Evolutionary conservation across 2,113 vertebrate species (phyloP).

Genomic region (Ursus arctos): DNA sequence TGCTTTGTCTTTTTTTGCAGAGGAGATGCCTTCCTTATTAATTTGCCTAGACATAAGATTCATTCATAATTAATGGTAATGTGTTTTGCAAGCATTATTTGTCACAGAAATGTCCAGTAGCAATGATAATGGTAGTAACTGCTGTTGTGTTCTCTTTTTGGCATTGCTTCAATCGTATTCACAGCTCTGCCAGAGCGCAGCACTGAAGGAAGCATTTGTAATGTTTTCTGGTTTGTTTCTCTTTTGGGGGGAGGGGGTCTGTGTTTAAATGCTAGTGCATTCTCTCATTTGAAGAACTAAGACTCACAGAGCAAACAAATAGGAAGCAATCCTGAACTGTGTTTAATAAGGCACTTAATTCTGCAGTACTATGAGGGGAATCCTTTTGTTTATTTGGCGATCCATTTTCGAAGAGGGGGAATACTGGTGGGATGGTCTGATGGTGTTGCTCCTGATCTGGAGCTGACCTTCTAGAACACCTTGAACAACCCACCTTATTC

Average conservation of each 20-base stretch:
- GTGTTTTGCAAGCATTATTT: neutral
- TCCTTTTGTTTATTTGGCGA: neutral
- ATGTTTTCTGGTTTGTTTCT: conserved; percentile 36
- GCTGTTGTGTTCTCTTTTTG: neutral
- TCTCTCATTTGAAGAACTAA: conserved; percentile 16
- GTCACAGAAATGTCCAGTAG: conserved; percentile 30
- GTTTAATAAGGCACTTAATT: neutral
- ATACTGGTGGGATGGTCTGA: neutral
- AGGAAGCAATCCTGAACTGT: neutral
- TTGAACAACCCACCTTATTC: neutral
- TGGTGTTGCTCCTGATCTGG: neutral
- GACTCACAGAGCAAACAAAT: conserved; percentile 41
- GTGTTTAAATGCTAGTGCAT: conserved; percentile 10
- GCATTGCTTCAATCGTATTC: neutral
- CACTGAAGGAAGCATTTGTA: neutral
- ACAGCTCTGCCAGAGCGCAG: neutral
- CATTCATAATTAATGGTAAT: conserved; percentile 21
- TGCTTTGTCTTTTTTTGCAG: neutral
- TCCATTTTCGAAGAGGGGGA: neutral
- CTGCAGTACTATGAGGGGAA: neutral
- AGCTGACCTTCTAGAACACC: neutral
- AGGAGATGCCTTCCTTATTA: conserved; percentile 33
- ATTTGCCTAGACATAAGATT: neutral
- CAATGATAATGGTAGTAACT: neutral
- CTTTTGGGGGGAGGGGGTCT: accelerated